These are phyloP conservation scores for Aeoliscus strigatus DNA, from an alignment of 2,797 vertebrate species.

Conservation along the genomic window DNA sequence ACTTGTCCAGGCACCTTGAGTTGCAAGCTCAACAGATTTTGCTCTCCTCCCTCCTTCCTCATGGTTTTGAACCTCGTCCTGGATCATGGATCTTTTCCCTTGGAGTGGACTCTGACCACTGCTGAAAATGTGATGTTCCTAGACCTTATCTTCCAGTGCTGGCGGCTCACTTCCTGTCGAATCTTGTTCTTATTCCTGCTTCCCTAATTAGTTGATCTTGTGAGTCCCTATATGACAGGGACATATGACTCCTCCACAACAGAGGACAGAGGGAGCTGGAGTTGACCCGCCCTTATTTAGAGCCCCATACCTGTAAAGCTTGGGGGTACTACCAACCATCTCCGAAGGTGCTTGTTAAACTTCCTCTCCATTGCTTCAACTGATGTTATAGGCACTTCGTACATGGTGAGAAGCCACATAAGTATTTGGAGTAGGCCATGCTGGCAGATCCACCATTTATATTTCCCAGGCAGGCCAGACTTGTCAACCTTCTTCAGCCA, in stretches of 20 bases:
- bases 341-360: neutral
- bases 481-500: neutral
- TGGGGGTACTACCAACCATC: neutral
- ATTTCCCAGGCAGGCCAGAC: neutral
- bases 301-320: neutral
- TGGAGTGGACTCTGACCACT: no score
- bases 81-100: no score
- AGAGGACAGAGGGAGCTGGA: neutral
- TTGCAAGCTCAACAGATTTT: no score
- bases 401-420: neutral
- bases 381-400: neutral
- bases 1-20: no score
- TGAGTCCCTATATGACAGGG: no score
- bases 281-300: neutral
- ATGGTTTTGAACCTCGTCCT: constrained; percentile 2
- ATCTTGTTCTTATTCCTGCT: neutral
- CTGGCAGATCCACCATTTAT: neutral
- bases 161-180: neutral
- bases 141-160: neutral
- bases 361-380: neutral
- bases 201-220: neutral
- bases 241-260: neutral
- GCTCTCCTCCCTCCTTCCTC: no score
- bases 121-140: neutral
- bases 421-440: neutral